Conservation (phyloP, 1,140 invertebrate genomes). For the Hypothenemus hampei region DNA sequence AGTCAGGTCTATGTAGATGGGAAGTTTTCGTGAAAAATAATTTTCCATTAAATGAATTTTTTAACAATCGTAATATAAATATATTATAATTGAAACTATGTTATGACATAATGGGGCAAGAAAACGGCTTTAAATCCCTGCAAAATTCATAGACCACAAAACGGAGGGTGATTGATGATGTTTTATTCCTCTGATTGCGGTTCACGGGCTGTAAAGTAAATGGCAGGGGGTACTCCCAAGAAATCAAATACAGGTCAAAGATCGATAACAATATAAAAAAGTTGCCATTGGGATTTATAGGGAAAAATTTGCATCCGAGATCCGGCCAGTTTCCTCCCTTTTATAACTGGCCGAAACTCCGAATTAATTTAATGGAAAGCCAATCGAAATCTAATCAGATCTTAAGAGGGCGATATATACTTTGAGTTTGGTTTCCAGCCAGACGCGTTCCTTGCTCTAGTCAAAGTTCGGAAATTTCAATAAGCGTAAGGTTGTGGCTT, state of each 20-base stretch:
- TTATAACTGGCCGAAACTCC: neutral
- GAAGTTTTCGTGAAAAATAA: no score
- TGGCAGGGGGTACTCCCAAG: neutral
- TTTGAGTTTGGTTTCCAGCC: constrained; percentile 1
- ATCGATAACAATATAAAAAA: no score
- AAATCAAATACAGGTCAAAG: no score
- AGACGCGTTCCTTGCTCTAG: neutral
- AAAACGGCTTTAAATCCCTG: constrained; percentile 7
- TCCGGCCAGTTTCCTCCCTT: neutral
- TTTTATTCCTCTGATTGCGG: constrained; percentile 7
- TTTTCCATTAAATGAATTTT: no score
- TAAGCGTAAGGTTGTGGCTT: constrained; percentile 12
- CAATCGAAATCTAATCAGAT: constrained; percentile 8
- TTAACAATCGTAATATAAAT: no score
- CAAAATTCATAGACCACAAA: constrained; percentile 5
- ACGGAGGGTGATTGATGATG: constrained; percentile 6
- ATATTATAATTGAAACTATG: constrained; percentile 10
- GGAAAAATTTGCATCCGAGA: neutral
- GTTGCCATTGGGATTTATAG: neutral
- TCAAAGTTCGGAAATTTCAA: constrained; percentile 17
- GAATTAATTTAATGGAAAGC: neutral
- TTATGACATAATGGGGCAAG: constrained; percentile 9
- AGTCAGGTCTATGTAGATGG: no score
- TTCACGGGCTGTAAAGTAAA: neutral
- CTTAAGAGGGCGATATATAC: neutral